A percentile compares a stretch with the other conserved stretches of the same genome.
Conservation (phyloP, 2,797 vertebrate genomes). For the Argentina silus region DNA sequence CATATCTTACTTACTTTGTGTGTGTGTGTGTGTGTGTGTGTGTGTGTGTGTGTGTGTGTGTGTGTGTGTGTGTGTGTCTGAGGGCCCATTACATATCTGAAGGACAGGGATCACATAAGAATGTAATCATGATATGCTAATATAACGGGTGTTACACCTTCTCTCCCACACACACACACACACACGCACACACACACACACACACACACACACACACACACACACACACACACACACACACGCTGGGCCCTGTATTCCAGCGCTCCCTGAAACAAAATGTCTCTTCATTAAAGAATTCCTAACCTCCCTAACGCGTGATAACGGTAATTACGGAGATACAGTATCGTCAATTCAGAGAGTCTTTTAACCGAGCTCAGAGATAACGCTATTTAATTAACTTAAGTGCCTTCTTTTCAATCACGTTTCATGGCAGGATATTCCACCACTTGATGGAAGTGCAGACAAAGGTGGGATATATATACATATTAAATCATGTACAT, state of each 20-base stretch:
- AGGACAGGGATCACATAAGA: conserved; percentile 31
- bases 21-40: conserved; percentile 3
- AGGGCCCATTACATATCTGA: conserved; percentile 33
- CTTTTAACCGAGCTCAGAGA: conserved; percentile 59
- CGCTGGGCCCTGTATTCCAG: conserved; percentile 30
- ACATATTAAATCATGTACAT: conserved; percentile 62
- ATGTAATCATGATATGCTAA: conserved; percentile 36
- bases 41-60: conserved; percentile 9
- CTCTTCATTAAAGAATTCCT: conserved; percentile 68
- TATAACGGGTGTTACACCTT: conserved; percentile 18
- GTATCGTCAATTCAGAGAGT: conserved; percentile 68
- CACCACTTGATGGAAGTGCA: conserved; percentile 57
- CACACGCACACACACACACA: neutral
- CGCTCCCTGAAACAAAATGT: conserved; percentile 63
- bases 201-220: conserved; percentile 8
- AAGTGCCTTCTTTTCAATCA: conserved; percentile 72
- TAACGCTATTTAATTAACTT: conserved; percentile 77
- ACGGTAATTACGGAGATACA: conserved; percentile 70
- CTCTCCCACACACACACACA: conserved; percentile 14
- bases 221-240: conserved; percentile 6
- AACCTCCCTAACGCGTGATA: conserved; percentile 62
- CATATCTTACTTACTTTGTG: neutral
- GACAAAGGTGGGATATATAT: conserved; percentile 52
- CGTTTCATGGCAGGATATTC: conserved; percentile 61
- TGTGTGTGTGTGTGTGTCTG: conserved; percentile 11